Conservation (phyloP, 2,797 vertebrate genomes). For the Spinibarbus caldwelli region DNA sequence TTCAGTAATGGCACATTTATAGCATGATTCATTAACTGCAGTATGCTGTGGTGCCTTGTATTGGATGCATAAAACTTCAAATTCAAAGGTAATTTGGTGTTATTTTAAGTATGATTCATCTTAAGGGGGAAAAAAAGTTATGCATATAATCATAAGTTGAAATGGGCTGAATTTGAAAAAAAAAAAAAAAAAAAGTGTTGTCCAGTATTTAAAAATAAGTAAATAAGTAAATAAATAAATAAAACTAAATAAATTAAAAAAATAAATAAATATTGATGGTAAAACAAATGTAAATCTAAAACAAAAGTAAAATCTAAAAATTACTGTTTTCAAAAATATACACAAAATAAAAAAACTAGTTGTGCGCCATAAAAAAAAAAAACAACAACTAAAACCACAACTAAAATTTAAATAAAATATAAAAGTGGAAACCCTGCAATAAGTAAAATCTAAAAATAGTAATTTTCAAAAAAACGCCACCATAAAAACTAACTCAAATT, state of each 20-base stretch:
- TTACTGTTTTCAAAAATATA: neutral
- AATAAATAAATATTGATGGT: neutral
- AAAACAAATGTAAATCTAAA: neutral
- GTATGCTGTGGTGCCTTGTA: neutral
- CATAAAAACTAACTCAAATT: neutral
- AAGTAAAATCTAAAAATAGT: neutral
- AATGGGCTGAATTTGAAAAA: neutral
- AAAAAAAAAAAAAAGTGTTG: neutral
- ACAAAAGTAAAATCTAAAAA: neutral
- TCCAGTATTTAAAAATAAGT: neutral
- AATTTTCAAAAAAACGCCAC: neutral
- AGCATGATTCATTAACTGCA: neutral
- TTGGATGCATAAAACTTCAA: neutral
- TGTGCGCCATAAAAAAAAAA: neutral
- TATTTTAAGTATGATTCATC: neutral
- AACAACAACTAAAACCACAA: neutral
- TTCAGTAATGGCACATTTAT: neutral
- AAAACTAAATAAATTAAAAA: neutral
- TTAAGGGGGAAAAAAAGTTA: accelerated
- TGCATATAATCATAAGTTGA: neutral
- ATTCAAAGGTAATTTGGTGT: neutral
- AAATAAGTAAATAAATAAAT: neutral
- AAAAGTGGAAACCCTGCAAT: neutral
- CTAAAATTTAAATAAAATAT: no score
- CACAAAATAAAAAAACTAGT: neutral